phyloP scores from a whole-genome alignment of 53 echinoderm and acorn worm species.

The Holothuria leucospilota region DNA sequence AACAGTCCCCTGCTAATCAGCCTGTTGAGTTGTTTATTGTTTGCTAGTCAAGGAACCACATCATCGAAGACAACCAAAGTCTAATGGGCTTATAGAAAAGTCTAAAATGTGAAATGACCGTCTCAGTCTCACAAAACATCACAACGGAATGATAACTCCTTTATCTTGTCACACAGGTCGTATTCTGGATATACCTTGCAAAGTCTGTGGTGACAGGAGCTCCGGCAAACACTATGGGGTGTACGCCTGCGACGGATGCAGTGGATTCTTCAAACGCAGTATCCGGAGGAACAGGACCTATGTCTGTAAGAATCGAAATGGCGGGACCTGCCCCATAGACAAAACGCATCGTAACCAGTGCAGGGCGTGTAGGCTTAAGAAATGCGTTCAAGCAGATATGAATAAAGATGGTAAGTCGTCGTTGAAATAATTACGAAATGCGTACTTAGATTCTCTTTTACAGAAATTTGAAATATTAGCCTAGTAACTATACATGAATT shows the following conservation, averaged over 20 bases:
- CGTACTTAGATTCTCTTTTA: background rate
- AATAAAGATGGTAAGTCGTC: slow-evolving; percentile 87
- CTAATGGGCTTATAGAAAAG: too few relatives aligned
- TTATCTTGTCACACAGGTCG: slow-evolving; percentile 62
- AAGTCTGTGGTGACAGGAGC: slow-evolving; percentile 93
- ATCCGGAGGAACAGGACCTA: slow-evolving; percentile 89
- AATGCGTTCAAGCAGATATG: slow-evolving; percentile 93
- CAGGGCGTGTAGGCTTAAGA: slow-evolving; percentile 89
- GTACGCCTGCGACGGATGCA: slow-evolving; percentile 96
- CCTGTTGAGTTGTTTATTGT: too few relatives aligned
- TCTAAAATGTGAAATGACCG: too few relatives aligned
- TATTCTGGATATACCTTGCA: slow-evolving; percentile 93
- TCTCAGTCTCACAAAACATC: too few relatives aligned
- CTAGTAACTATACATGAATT: background rate
- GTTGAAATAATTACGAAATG: background rate
- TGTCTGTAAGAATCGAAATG: slow-evolving; percentile 86
- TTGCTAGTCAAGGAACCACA: too few relatives aligned
- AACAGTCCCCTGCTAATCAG: too few relatives aligned
- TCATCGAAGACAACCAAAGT: too few relatives aligned
- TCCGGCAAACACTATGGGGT: slow-evolving; percentile 98
- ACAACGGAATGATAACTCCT: too few relatives aligned
- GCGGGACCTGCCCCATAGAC: slow-evolving; percentile 88
- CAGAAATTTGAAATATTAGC: background rate
- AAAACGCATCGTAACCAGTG: slow-evolving; percentile 97
- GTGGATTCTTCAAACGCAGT: slow-evolving; percentile 94